Evolutionary conservation across 2,888 invertebrate species (phyloP), one percentile per base, ranked within the genome.

Genomic region (Hoplodrina ambigua): DNA sequence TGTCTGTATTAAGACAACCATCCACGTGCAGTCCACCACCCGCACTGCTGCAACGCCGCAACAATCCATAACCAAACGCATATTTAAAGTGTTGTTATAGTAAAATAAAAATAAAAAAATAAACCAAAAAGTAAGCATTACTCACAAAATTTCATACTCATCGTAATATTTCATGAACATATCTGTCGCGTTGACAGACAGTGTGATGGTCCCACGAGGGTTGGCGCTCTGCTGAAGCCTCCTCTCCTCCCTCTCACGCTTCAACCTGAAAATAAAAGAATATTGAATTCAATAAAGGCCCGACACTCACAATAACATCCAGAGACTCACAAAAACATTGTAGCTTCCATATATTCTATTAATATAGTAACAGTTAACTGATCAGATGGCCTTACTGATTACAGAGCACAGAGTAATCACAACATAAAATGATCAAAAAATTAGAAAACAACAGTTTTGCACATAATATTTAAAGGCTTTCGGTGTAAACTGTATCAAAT

Each of bases 121-220:
- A 44, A 62, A 54, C 37, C 25, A 75, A 69, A 75, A 69, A 80
- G 20, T 10, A 72, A 85, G 83, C 78, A 60, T 17, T 52, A 94
- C 94, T 93, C 81, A 95, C 95, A 94, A 73, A 83, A 94, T 93
- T 86, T 97, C 97, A 87, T 97, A 96, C 81, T 97, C 97, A 88
- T 97, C 97, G 82, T 98, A 98, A 86, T 99, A 99, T 84, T 97
- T 96, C 85, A 97, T 98, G 93, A 99, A 99, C 86, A 99, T 94
- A 88, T 99, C 99, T 0, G 99, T 98, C 0, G 99, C 99, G 96
- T 99, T 99, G 30, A 99, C 97, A 80, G 98, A 98, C 52, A 99
- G 97, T 17, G 98, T 98, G 65, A 99, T 97, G 73, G 97, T 97
- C 44, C 99, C 99, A 77, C 97, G 97, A 0, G 99, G 99, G 94